Base-by-base conservation (phyloP, 2,113 vertebrate genomes). In the Halcyon malimbica region DNA sequence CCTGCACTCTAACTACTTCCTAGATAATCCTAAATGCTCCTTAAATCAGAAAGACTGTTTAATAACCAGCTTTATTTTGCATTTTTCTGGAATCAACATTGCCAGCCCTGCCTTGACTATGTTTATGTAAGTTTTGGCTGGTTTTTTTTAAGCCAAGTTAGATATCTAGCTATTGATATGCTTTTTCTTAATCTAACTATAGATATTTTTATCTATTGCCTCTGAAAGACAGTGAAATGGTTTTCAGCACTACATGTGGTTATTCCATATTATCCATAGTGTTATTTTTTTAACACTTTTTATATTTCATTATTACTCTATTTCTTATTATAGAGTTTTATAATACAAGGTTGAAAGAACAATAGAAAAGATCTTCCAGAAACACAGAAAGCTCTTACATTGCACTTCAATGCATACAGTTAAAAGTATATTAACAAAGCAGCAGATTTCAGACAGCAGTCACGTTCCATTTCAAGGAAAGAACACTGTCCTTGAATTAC, bases 321-420 rank as follows among this genome's bases (percentile, higher is more conserved):
- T 85, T 97, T 89, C 73, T 93, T 67, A 39, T 24, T 74, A 21
- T 57, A 44, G 93, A 76, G 16, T 95, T 96, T 94, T 94, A 71
- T 82, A 2, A 62, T 35, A 73, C 50, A 94, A 78, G 35, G 31
- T 69, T 65, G 70, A 79, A 87, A 70, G 35, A 94, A 94, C 57
- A 87, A 56, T 9, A 82, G 75, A 13, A 75, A 78, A 78, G 71
- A 82, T 73, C 82, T 87, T 86, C 57, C 85, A 76, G 62, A 70
- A 93, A 86, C 23, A 35, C 4, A 9, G 46, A 75, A 76, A 50
- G 31, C 8, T 92, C 33, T 33, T 81, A 81, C 76, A 25, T 44
- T 96, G 20, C 48, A 81, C 65, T 74, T 86, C 3, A 83, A 57
- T 0, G 0, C 20, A 88, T 15, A 68, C 9, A 67, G 12, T 59